These are phyloP conservation scores for Papilio polytes DNA, from an alignment of 1,140 invertebrate genomes.

Conservation along the genomic window DNA sequence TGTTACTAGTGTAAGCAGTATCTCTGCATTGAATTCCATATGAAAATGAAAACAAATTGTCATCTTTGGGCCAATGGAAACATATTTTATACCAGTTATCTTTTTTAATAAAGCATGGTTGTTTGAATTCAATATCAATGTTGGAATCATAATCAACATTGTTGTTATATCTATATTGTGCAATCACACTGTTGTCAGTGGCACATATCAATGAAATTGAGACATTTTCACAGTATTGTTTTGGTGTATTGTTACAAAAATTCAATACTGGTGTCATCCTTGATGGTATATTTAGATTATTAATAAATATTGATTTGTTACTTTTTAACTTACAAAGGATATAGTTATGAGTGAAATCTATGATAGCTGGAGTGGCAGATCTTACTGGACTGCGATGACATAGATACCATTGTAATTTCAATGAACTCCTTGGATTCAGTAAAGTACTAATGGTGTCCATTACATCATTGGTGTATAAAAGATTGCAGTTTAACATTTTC, in stretches of 20 bases:
- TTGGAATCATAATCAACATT: conserved; percentile 71
- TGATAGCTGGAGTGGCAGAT: conserved; percentile 70
- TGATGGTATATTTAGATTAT: conserved; percentile 75
- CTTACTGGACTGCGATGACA: conserved; percentile 73
- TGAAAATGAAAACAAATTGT: conserved; percentile 60
- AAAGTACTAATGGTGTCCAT: conserved; percentile 42
- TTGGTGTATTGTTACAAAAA: conserved; percentile 60
- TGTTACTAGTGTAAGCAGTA: conserved; percentile 61
- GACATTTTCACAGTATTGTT: conserved; percentile 74
- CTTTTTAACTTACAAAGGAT: conserved; percentile 71
- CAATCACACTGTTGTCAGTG: conserved; percentile 64
- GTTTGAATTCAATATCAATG: conserved; percentile 69
- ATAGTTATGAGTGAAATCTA: conserved; percentile 63
- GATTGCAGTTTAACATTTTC: conserved; percentile 44
- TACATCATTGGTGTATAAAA: conserved; percentile 41
- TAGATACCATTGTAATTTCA: conserved; percentile 71
- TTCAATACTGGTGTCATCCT: conserved; percentile 70
- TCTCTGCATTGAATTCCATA: conserved; percentile 76
- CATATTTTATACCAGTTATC: conserved; percentile 77
- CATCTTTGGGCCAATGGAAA: conserved; percentile 70
- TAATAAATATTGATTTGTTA: conserved; percentile 78
- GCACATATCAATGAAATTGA: conserved; percentile 66
- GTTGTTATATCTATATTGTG: conserved; percentile 61
- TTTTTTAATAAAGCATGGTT: conserved; percentile 74
- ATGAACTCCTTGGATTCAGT: conserved; percentile 53